phyloP scores from a whole-genome alignment of 2,113 vertebrate species.

The Cinclus cinclus region DNA sequence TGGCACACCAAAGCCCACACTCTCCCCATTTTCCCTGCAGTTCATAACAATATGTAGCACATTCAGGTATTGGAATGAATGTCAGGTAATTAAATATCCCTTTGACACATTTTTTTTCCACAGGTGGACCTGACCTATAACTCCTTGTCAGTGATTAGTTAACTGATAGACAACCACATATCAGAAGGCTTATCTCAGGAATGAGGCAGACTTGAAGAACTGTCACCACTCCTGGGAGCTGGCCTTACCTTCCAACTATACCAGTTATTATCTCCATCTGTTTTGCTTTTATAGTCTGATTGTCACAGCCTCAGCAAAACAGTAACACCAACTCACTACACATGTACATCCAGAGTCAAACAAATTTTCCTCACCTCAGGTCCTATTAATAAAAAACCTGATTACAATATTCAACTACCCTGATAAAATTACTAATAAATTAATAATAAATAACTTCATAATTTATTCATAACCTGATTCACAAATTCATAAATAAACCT shows the following conservation, averaged over 20 bases:
- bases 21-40: neutral
- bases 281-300: neutral
- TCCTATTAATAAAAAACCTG: neutral
- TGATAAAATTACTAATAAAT: neutral
- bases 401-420: neutral
- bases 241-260: neutral
- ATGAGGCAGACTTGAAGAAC: neutral
- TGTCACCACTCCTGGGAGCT: neutral
- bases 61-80: neutral
- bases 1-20: neutral
- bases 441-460: neutral
- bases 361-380: neutral
- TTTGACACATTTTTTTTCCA: neutral
- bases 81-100: neutral
- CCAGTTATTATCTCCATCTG: neutral
- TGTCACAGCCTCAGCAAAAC: neutral
- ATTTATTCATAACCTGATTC: neutral
- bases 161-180: neutral
- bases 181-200: neutral
- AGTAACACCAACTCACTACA: neutral
- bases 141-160: neutral
- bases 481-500: neutral
- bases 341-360: neutral
- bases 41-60: neutral
- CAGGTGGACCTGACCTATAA: neutral